Percentiles rank a stretch among this genome's conserved stretches.
Conservation (phyloP, 2,888 invertebrate genomes). For the Caenorhabditis japonica region DNA sequence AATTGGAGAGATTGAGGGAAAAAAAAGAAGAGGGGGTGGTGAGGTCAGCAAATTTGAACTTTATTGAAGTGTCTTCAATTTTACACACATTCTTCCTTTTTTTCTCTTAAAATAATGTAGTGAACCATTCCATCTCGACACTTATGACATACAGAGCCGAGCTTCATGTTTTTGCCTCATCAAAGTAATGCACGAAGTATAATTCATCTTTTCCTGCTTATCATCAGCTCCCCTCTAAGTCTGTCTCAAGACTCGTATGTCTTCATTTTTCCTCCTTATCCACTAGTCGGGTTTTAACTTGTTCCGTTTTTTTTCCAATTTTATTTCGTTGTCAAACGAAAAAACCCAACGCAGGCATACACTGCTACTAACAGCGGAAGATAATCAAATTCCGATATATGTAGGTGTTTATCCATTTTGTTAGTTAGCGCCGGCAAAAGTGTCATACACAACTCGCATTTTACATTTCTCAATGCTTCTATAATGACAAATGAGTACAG, state of each 20-base stretch:
- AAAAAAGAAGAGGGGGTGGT: slow-evolving; percentile 1
- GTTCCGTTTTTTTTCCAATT: too few species aligned
- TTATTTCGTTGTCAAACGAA: too few species aligned
- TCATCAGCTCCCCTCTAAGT: slow-evolving; percentile 40
- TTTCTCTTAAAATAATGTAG: too few species aligned
- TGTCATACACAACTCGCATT: slow-evolving; percentile 2
- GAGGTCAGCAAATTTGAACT: neutral
- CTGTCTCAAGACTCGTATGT: slow-evolving; percentile 34
- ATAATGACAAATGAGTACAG: slow-evolving; percentile 48
- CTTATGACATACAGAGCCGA: too few species aligned
- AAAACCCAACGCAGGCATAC: too few species aligned
- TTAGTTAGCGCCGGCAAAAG: slow-evolving; percentile 6
- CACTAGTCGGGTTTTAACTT: too few species aligned
- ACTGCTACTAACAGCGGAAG: slow-evolving; percentile 20
- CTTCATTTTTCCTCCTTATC: slow-evolving; percentile 39
- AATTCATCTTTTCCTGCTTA: slow-evolving; percentile 53
- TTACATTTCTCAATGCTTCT: neutral
- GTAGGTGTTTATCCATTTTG: slow-evolving; percentile 40
- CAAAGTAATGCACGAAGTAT: slow-evolving; percentile 35
- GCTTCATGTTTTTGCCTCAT: too few species aligned
- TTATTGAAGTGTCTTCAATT: too few species aligned
- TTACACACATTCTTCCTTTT: too few species aligned
- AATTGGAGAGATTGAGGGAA: slow-evolving; percentile 27
- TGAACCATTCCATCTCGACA: too few species aligned
- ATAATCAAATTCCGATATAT: slow-evolving; percentile 51